Conservation (phyloP, 2,797 vertebrate genomes). For the Thripadectes ignobilis region DNA sequence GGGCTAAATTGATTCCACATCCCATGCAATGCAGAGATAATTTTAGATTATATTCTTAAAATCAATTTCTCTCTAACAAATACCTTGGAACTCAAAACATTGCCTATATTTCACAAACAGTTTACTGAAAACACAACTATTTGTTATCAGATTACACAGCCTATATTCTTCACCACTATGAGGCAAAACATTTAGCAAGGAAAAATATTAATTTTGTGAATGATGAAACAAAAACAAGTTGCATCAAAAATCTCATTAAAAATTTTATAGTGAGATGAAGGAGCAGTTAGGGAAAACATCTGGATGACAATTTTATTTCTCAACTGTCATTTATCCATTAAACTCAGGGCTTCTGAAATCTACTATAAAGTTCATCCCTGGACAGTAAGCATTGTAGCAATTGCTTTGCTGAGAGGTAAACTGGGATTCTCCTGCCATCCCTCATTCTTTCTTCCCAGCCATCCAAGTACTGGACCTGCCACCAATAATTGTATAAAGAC, state of each 20-base stretch:
- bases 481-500: neutral
- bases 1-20: constrained; percentile 21
- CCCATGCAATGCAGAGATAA: neutral
- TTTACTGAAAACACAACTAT: constrained; percentile 58
- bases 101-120: constrained; percentile 57
- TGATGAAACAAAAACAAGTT: constrained; percentile 10
- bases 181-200: neutral
- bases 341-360: constrained; percentile 3
- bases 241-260: constrained; percentile 50
- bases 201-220: neutral
- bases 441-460: neutral
- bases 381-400: neutral
- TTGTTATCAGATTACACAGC: constrained; percentile 39
- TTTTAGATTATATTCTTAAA: constrained; percentile 64
- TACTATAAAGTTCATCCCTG: neutral
- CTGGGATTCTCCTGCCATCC: neutral
- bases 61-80: constrained; percentile 67
- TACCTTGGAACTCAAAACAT: constrained; percentile 51
- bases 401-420: neutral
- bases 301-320: constrained; percentile 33
- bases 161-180: neutral
- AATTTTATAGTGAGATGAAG: neutral
- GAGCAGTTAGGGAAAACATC: constrained; percentile 30
- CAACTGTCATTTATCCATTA: neutral
- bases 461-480: neutral